Evolutionary conservation across 2,797 vertebrate species (phyloP).

Genomic region (Semotilus atromaculatus): DNA sequence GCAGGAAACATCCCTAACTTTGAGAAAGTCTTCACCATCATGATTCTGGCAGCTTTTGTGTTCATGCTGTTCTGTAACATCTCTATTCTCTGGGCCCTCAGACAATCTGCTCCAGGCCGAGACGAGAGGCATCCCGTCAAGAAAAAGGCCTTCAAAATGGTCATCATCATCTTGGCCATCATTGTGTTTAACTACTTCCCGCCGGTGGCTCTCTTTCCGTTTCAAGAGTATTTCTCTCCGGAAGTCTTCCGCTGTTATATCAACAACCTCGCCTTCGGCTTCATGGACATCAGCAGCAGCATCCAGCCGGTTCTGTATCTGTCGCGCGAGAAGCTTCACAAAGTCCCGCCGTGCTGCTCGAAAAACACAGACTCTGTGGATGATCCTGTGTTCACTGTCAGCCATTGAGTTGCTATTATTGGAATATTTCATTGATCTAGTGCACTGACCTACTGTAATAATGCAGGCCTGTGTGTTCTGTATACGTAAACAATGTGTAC

Average conservation of each 20-base stretch:
- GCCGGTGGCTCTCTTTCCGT: slow-evolving; percentile 78
- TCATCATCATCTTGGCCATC: slow-evolving; percentile 79
- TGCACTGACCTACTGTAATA: background rate
- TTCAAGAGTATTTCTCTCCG: slow-evolving; percentile 69
- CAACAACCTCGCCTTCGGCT: slow-evolving; percentile 75
- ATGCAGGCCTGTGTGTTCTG: background rate
- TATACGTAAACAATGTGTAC: too few species aligned
- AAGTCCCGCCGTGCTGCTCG: background rate
- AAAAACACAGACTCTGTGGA: background rate
- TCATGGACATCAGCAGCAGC: slow-evolving; percentile 84
- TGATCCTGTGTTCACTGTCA: background rate
- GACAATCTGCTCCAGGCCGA: slow-evolving; percentile 66
- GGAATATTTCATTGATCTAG: background rate
- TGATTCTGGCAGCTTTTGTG: slow-evolving; percentile 72
- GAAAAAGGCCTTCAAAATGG: slow-evolving; percentile 81
- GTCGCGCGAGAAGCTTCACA: slow-evolving; percentile 68
- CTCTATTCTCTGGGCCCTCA: slow-evolving; percentile 73
- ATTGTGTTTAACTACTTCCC: slow-evolving; percentile 82
- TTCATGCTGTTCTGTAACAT: slow-evolving; percentile 82
- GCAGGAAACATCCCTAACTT: slow-evolving; percentile 69
- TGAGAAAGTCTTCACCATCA: slow-evolving; percentile 72
- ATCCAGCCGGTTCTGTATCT: slow-evolving; percentile 81
- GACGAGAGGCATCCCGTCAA: slow-evolving; percentile 82
- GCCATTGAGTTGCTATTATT: too few species aligned
- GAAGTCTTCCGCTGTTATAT: slow-evolving; percentile 77